phyloP scores from a whole-genome alignment of 2,113 vertebrate genomes.

The Marmota monax region DNA sequence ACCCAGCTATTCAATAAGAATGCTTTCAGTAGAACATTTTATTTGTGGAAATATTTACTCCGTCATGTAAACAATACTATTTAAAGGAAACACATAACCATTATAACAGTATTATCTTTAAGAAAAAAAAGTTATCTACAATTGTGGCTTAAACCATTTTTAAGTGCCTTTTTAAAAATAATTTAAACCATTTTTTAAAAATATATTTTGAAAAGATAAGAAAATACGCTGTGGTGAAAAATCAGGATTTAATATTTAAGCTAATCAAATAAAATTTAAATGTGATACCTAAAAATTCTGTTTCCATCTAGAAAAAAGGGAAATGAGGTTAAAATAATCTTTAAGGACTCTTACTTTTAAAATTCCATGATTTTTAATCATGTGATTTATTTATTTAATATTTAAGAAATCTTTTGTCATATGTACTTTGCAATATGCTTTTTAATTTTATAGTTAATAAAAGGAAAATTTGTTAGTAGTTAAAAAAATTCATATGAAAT shows the following conservation, averaged over 20 bases:
- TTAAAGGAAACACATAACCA: conserved; percentile 34
- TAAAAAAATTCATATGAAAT: conserved; percentile 76
- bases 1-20: conserved; percentile 16
- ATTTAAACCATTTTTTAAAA: not conserved
- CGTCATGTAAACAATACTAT: not conserved
- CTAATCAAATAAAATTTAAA: conserved; percentile 54
- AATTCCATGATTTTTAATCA: conserved; percentile 66
- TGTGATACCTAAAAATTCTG: not conserved
- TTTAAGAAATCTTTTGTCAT: conserved; percentile 64
- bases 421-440: conserved; percentile 58
- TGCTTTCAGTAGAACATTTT: conserved; percentile 15
- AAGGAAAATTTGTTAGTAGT: conserved; percentile 41
- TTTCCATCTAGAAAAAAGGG: not conserved
- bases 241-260: conserved; percentile 35
- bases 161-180: conserved; percentile 13
- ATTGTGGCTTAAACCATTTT: not conserved
- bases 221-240: conserved; percentile 50
- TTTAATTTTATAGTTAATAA: conserved; percentile 47
- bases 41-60: conserved; percentile 19
- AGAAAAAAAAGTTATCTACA: conserved; percentile 2
- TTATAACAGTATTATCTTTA: not conserved
- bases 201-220: conserved; percentile 4
- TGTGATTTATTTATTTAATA: conserved; percentile 49
- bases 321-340: conserved; percentile 55
- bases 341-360: conserved; percentile 43